Percentiles rank a stretch among this genome's conserved stretches.
These are phyloP conservation scores for Bruchidius siliquastri DNA, from an alignment of 2,888 invertebrate genomes.

Conservation along the genomic window DNA sequence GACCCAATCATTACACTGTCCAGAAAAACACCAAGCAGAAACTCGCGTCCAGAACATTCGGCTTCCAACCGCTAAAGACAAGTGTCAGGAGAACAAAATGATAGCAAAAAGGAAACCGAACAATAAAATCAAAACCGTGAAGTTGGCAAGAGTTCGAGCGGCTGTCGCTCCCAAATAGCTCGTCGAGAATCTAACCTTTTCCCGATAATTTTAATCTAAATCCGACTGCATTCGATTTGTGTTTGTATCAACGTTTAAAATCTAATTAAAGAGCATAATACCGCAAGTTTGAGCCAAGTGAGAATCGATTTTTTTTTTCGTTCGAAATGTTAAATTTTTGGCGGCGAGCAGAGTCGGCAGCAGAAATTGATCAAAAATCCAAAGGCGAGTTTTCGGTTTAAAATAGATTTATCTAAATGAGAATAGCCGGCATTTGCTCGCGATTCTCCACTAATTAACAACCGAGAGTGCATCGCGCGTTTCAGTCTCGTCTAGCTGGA, in stretches of 20 bases:
- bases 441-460: slow-evolving; percentile 20
- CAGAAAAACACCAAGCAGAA: background rate
- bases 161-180: slow-evolving; percentile 7
- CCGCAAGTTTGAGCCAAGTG: slow-evolving; percentile 30
- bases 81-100: background rate
- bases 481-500: background rate
- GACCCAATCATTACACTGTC: background rate
- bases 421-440: slow-evolving; percentile 12
- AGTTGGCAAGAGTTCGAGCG: background rate
- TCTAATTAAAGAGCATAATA: slow-evolving; percentile 33
- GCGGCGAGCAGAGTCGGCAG: slow-evolving; percentile 33
- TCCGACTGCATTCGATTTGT: slow-evolving; percentile 20
- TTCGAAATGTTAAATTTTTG: slow-evolving; percentile 50
- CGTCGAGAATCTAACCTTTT: slow-evolving; percentile 19
- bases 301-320: slow-evolving; percentile 37
- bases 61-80: background rate
- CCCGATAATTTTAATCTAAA: slow-evolving; percentile 23
- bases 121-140: background rate
- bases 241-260: slow-evolving; percentile 26
- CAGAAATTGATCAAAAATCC: slow-evolving; percentile 44
- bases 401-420: slow-evolving; percentile 35
- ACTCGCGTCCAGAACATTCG: background rate
- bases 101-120: background rate
- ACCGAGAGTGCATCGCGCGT: slow-evolving; percentile 11
- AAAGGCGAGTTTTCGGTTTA: slow-evolving; percentile 33